These are phyloP conservation scores for Strigamia crassipes DNA, from an alignment of 2,888 invertebrate genomes.

Conservation along the genomic window DNA sequence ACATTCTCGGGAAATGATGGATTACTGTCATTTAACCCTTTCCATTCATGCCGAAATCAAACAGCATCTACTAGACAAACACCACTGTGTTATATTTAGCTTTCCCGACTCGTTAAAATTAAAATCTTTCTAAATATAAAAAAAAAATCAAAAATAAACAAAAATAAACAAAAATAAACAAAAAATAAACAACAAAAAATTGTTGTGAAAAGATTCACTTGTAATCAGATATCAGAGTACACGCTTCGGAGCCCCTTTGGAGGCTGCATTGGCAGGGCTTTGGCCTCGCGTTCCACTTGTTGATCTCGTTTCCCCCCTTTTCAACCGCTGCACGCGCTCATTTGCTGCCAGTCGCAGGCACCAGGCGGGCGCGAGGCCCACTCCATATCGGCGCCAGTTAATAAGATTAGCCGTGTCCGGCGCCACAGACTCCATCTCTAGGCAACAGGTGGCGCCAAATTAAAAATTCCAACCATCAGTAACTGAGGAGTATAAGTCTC, in stretches of 20 bases:
- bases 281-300: constrained; percentile 22
- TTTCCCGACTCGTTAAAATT: background rate
- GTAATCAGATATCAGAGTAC: background rate
- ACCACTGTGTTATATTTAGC: background rate
- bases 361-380: constrained; percentile 11
- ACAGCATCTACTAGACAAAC: background rate
- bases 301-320: constrained; percentile 2
- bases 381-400: constrained; percentile 26
- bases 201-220: background rate
- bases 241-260: background rate
- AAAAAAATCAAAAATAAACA: no score
- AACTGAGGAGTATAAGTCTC: background rate
- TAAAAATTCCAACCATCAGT: constrained; percentile 7
- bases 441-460: constrained; percentile 30
- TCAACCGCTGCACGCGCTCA: constrained; percentile 14
- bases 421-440: constrained; percentile 13
- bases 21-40: constrained; percentile 17
- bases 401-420: constrained; percentile 30
- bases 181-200: no score
- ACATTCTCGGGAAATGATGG: background rate
- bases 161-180: background rate
- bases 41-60: background rate
- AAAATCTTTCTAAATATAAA: background rate
- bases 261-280: background rate
- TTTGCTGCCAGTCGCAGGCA: constrained; percentile 22